Evolutionary conservation across 2,888 invertebrate species (phyloP), one percentile per base, ranked within the genome.

Genomic region (Apocheima hispidaria): DNA sequence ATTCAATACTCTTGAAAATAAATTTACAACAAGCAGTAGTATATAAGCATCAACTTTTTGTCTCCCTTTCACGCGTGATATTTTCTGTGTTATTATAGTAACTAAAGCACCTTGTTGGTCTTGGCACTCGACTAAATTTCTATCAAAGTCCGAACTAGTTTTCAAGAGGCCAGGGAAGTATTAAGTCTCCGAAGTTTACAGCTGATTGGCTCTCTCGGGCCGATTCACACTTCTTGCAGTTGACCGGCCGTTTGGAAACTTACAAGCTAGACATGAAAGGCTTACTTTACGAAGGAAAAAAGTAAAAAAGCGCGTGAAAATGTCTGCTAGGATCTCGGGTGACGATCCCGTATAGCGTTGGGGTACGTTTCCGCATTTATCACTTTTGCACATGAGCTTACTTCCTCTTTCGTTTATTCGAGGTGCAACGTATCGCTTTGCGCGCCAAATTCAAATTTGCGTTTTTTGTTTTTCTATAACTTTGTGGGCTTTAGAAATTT

Each of bases 171-270:
- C 73, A 70, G 75, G 81, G 80, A 83, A 82, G 83, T 84, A 83
- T 79, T 59, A 33, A 52, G 83, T 79, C 82, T 82, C 81, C 80
- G 68, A 73, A 68, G 84, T 86, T 85, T 83, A 86, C 76, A 86
- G 87, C 87, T 88, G 89, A 88, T 80, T 87, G 87, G 74, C 80
- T 82, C 84, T 88, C 79, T 88, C 89, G 84, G 86, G 71, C 85
- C 81, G 87, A 65, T 88, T 88, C 82, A 88, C 89, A 85, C 84
- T 90, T 90, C 88, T 88, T 89, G 86, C 86, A 88, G 84, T 82
- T 66, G 79, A 78, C 84, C 87, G 89, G 68, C 87, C 84, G 84
- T 79, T 88, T 78, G 90, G 90, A 90, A 89, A 88, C 79, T 81
- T 77, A 89, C 20, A 20, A 20, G 33, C 46, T 30, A 20, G 30